Percentiles rank a stretch among this genome's conserved stretches.
phyloP scores from a whole-genome alignment of 2,797 vertebrate species.

The Rhinichthys osculus region DNA sequence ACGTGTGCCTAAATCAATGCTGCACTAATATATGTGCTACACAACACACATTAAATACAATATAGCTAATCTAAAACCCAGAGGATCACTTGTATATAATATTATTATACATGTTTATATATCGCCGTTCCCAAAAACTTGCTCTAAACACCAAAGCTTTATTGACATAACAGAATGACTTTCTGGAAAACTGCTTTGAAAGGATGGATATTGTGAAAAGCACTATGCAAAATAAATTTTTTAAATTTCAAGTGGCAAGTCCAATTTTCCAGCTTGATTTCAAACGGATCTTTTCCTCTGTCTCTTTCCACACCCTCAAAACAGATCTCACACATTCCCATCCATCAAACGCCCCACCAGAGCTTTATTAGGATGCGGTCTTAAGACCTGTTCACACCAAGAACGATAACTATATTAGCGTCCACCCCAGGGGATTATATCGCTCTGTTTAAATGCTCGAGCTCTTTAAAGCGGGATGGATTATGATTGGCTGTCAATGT shows the following conservation, averaged over 20 bases:
- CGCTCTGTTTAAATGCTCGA: not conserved
- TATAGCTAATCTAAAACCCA: too few relatives aligned
- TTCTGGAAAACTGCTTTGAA: not conserved
- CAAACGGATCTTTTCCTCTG: not conserved
- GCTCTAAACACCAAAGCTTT: not conserved
- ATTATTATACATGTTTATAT: too few relatives aligned
- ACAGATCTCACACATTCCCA: not conserved
- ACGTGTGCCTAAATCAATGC: too few relatives aligned
- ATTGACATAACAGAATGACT: not conserved
- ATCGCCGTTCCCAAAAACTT: not conserved
- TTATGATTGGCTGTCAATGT: too few relatives aligned
- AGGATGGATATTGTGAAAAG: not conserved
- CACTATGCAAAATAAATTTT: not conserved
- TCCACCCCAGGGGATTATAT: not conserved
- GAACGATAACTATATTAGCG: not conserved
- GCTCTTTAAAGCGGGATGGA: not conserved
- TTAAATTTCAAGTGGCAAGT: not conserved
- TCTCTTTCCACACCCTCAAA: not conserved
- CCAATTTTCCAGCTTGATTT: not conserved
- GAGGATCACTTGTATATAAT: too few relatives aligned
- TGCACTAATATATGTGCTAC: too few relatives aligned
- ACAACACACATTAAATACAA: too few relatives aligned
- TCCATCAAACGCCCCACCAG: not conserved
- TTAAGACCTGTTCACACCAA: not conserved
- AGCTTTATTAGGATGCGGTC: not conserved